A percentile compares a stretch with the other conserved stretches of the same genome.
These are phyloP conservation scores for Potamilus streckersoni DNA, from an alignment of 1,140 invertebrate species.

Conservation along the genomic window DNA sequence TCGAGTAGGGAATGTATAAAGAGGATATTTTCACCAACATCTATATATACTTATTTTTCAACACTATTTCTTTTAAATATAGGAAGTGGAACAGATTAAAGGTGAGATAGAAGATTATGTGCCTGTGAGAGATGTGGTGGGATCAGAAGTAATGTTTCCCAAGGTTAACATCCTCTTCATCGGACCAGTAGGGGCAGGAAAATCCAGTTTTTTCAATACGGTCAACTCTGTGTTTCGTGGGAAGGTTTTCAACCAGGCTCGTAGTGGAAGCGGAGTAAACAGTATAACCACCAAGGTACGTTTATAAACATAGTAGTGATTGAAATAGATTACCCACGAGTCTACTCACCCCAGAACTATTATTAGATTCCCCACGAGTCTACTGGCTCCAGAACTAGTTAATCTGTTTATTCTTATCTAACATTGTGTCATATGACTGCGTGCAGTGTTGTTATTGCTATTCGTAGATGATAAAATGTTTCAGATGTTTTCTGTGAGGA, in stretches of 20 bases:
- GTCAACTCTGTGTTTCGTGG: slow-evolving; percentile 34
- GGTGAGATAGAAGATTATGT: slow-evolving; percentile 15
- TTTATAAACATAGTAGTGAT: background rate
- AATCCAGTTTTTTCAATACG: slow-evolving; percentile 38
- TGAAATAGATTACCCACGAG: too few species aligned
- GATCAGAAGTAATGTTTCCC: slow-evolving; percentile 1
- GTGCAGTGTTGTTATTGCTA: too few species aligned
- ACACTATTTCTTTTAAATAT: too few species aligned
- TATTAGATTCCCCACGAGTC: too few species aligned
- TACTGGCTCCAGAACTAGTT: too few species aligned
- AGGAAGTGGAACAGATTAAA: slow-evolving; percentile 11
- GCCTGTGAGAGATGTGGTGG: slow-evolving; percentile 8
- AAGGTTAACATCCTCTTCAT: slow-evolving; percentile 24
- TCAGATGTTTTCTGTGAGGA: too few species aligned
- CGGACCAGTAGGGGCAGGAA: slow-evolving; percentile 32
- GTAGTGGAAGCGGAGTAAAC: slow-evolving; percentile 23
- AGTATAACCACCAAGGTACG: slow-evolving; percentile 35
- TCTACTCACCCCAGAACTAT: too few species aligned
- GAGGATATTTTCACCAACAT: background rate
- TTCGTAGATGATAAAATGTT: too few species aligned
- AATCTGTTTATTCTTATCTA: too few species aligned
- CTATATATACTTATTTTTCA: background rate
- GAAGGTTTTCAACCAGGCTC: slow-evolving; percentile 21
- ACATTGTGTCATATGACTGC: too few species aligned
- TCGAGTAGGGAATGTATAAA: background rate